These are phyloP conservation scores for Tetramorium parvispinum DNA, from an alignment of 1,140 invertebrate species.

Conservation along the genomic window DNA sequence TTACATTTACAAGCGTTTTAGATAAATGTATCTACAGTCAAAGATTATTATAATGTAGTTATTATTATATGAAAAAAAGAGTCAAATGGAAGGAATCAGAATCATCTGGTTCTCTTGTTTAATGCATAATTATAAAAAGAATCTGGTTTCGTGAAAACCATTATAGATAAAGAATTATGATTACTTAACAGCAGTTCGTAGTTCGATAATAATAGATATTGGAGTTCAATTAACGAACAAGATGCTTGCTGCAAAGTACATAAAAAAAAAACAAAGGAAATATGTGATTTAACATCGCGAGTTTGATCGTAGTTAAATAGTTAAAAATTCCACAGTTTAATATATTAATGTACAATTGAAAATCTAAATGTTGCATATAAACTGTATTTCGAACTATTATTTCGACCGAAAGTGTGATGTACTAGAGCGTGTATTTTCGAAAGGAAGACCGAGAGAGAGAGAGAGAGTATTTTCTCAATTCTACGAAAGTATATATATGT, in stretches of 20 bases:
- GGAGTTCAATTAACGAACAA: slow-evolving; percentile 75
- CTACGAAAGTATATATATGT: slow-evolving; percentile 23
- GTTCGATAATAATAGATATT: slow-evolving; percentile 78
- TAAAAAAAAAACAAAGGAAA: slow-evolving; percentile 47
- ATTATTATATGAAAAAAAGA: slow-evolving; percentile 62
- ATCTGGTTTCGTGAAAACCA: slow-evolving; percentile 63
- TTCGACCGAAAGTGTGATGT: slow-evolving; percentile 29
- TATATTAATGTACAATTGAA: slow-evolving; percentile 57
- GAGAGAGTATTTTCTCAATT: slow-evolving; percentile 47
- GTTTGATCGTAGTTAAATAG: slow-evolving; percentile 57
- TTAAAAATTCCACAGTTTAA: slow-evolving; percentile 57
- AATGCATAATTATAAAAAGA: slow-evolving; percentile 69
- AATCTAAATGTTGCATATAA: slow-evolving; percentile 58
- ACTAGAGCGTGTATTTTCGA: slow-evolving; percentile 42
- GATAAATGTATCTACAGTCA: slow-evolving; percentile 83
- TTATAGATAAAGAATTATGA: slow-evolving; percentile 71
- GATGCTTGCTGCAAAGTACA: slow-evolving; percentile 76
- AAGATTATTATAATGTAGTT: slow-evolving; percentile 81
- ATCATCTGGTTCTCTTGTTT: slow-evolving; percentile 60
- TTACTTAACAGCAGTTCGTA: slow-evolving; percentile 75
- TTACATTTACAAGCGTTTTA: slow-evolving; percentile 83
- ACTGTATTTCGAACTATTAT: slow-evolving; percentile 37
- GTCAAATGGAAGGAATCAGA: slow-evolving; percentile 48
- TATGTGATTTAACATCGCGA: slow-evolving; percentile 56
- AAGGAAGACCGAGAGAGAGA: neutral